Conservation (phyloP, 2,113 vertebrate species). For the Turdus rufiventris region DNA sequence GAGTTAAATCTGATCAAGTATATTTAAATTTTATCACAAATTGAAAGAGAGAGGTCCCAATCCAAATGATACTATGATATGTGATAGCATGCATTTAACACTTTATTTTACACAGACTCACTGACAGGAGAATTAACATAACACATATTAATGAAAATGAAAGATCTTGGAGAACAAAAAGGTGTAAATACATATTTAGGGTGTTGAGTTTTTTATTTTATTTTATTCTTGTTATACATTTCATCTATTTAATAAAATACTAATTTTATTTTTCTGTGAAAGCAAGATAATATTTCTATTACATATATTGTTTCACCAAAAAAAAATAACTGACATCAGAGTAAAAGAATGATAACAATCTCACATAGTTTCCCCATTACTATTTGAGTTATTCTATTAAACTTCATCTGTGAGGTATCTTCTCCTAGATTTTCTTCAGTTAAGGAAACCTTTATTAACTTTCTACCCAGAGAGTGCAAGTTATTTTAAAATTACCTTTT, state of each 20-base stretch:
- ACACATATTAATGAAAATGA: background rate
- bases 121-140: background rate
- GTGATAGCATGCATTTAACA: background rate
- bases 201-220: background rate
- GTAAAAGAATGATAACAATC: background rate
- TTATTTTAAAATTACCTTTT: background rate
- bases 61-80: no score
- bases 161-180: background rate
- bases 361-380: background rate
- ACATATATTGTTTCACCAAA: background rate
- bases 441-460: background rate
- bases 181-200: rapidly evolving
- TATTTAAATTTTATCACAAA: background rate
- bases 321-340: background rate
- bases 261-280: background rate
- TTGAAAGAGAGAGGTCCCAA: background rate
- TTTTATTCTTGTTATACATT: background rate
- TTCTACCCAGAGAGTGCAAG: background rate
- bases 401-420: background rate
- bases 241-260: background rate
- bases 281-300: background rate
- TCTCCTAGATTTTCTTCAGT: background rate
- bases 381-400: background rate
- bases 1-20: background rate
- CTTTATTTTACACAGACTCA: background rate